Percentiles rank a stretch among this genome's conserved stretches.
Conservation (phyloP, 2,797 vertebrate genomes). For the Sphenopsis melanotis region DNA sequence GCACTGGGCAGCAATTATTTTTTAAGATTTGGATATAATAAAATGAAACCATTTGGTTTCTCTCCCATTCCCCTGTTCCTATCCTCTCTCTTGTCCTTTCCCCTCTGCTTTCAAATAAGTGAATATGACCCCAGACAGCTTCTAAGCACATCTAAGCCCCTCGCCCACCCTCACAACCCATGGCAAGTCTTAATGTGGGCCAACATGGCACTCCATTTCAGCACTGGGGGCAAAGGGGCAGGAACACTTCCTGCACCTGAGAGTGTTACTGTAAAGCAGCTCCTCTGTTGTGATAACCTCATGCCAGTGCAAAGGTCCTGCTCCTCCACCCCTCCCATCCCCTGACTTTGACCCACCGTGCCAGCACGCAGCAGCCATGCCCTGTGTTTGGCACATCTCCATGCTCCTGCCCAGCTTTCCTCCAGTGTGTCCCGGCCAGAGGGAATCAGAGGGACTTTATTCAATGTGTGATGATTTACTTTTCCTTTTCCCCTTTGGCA, state of each 20-base stretch:
- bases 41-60: fast-evolving
- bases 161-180: fast-evolving
- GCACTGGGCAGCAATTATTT: not conserved
- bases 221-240: not conserved
- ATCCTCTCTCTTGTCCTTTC: not conserved
- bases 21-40: not conserved
- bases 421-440: fast-evolving
- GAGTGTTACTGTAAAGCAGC: too few species aligned
- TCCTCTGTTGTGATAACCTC: fast-evolving
- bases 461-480: not conserved
- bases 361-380: not conserved
- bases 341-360: not conserved
- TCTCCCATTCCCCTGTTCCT: not conserved
- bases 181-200: fast-evolving
- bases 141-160: not conserved
- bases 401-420: not conserved
- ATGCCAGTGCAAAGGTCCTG: not conserved
- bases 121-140: fast-evolving
- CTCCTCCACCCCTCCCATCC: not conserved
- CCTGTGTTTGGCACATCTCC: fast-evolving
- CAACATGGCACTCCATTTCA: fast-evolving
- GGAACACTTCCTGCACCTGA: fast-evolving
- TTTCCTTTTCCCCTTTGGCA: not conserved
- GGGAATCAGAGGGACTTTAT: not conserved
- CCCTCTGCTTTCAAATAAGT: not conserved